A percentile compares a stretch with the other conserved stretches of the same genome.
phyloP scores from a whole-genome alignment of 2,797 vertebrate species.

The Sebastes nivosus region DNA sequence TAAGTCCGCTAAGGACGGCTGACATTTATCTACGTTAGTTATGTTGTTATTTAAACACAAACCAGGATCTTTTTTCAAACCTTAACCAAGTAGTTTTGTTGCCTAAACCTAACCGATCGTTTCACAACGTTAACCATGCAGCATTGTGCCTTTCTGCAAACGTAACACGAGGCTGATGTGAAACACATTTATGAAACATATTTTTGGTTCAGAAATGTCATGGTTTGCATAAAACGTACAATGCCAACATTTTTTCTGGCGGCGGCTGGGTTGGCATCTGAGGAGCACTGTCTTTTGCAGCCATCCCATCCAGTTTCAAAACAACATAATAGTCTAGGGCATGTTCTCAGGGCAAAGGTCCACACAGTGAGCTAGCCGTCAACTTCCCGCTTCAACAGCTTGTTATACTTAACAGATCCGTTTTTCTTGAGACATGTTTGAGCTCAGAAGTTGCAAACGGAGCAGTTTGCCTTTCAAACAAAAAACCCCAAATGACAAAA shows the following conservation, averaged over 20 bases:
- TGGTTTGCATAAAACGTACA: background rate
- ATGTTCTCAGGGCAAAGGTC: slow-evolving; percentile 18
- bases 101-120: background rate
- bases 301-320: background rate
- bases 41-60: no score
- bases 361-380: background rate
- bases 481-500: slow-evolving; percentile 72
- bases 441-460: slow-evolving; percentile 60
- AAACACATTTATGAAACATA: background rate
- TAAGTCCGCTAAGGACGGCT: no score
- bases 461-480: slow-evolving; percentile 74
- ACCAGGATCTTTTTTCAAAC: background rate
- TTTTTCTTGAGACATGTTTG: slow-evolving; percentile 44
- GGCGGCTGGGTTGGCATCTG: background rate
- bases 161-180: background rate
- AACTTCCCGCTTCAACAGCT: slow-evolving; percentile 15
- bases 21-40: no score
- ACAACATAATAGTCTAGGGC: background rate
- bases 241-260: background rate
- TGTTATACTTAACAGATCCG: slow-evolving; percentile 48
- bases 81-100: background rate
- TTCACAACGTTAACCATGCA: rapidly evolving
- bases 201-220: background rate
- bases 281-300: background rate
- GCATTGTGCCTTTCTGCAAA: background rate